A percentile compares a stretch with the other conserved stretches of the same genome.
Conservation (phyloP, 2,888 invertebrate species). For the Trachelus stipa region DNA sequence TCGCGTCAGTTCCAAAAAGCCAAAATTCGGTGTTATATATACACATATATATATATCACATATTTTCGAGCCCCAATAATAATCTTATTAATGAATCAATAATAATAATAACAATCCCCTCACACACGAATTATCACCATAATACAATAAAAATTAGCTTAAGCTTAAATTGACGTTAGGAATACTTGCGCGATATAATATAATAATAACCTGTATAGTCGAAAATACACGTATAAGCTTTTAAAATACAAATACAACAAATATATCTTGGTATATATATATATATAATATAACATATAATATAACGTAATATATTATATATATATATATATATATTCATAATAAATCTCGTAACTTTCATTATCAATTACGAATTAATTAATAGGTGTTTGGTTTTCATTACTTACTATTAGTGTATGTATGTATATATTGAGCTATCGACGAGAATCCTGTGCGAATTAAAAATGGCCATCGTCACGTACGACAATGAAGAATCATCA, state of each 20-base stretch:
- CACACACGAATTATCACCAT: background rate
- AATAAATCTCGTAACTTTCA: constrained; percentile 29
- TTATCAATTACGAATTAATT: constrained; percentile 20
- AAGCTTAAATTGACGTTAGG: constrained; percentile 39
- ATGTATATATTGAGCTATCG: constrained; percentile 25
- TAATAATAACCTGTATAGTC: constrained; percentile 28
- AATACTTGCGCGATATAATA: constrained; percentile 29
- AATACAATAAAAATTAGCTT: constrained; percentile 5
- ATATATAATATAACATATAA: constrained; percentile 17
- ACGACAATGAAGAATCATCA: background rate
- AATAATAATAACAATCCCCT: background rate
- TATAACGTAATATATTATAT: constrained; percentile 8
- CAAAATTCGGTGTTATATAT: constrained; percentile 13
- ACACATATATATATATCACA: background rate
- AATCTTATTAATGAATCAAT: background rate
- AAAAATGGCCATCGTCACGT: background rate
- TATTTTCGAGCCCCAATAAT: constrained; percentile 26
- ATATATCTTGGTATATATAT: constrained; percentile 31
- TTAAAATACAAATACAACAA: constrained; percentile 42
- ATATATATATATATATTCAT: constrained; percentile 21
- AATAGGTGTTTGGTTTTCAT: constrained; percentile 2
- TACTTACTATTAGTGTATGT: constrained; percentile 10
- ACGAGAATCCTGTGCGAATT: constrained; percentile 14
- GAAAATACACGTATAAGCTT: constrained; percentile 47
- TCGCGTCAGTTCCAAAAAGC: background rate